Evolutionary conservation across 2,888 invertebrate genomes (phyloP).

Genomic region (Andricus quercusramuli): DNA sequence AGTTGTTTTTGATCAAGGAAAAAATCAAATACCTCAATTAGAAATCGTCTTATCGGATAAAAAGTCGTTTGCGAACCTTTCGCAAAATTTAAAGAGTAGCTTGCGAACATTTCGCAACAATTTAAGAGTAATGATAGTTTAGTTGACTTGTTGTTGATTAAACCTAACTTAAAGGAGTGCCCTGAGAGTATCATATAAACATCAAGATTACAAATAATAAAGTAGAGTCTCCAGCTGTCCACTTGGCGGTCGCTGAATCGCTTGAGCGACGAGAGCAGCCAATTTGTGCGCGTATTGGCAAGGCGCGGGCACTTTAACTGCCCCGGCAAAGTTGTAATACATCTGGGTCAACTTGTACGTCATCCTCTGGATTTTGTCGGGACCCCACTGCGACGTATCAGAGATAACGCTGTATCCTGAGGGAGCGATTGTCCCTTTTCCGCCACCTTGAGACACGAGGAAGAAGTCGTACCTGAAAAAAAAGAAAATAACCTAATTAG

Average conservation of each 20-base stretch:
- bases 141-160: too few relatives aligned
- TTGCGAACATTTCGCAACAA: too few relatives aligned
- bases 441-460: conserved; percentile 91
- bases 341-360: conserved; percentile 84
- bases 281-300: conserved; percentile 97
- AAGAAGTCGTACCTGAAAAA: conserved; percentile 89
- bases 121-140: too few relatives aligned
- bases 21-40: too few relatives aligned
- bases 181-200: too few relatives aligned
- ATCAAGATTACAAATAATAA: conserved; percentile 83
- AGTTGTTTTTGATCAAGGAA: too few relatives aligned
- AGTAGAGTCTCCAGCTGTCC: conserved; percentile 82
- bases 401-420: conserved; percentile 93
- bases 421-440: conserved; percentile 94
- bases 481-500: too few relatives aligned
- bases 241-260: conserved; percentile 85
- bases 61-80: too few relatives aligned
- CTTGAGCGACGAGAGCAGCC: conserved; percentile 92
- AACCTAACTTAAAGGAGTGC: too few relatives aligned
- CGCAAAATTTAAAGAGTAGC: too few relatives aligned
- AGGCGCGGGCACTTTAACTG: conserved; percentile 88
- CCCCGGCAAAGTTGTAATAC: too few relatives aligned
- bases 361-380: conserved; percentile 89
- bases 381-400: conserved; percentile 84
- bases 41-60: too few relatives aligned